Base-by-base conservation (phyloP, 2,113 vertebrate genomes). In the Saccopteryx bilineata region DNA sequence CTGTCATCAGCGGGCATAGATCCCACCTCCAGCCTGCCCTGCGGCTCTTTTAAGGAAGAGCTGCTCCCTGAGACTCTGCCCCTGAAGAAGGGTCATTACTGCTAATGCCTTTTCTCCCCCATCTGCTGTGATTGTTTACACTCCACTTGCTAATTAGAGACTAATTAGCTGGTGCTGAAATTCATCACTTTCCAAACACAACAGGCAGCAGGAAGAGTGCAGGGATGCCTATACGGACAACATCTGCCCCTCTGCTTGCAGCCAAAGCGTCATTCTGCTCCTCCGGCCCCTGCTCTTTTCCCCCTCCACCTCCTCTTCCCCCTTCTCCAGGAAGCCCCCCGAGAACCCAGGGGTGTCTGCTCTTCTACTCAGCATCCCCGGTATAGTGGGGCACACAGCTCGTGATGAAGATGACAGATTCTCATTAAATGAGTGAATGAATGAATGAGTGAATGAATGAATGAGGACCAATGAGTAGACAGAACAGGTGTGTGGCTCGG, bases 121-220 rank as follows among this genome's bases (percentile, higher is more conserved):
- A 99, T 99, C 99, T 99, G 99, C 97, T 98, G 98, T 98, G 98
- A 99, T 98, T 99, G 99, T 99, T 99, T 99, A 99, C 99, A 99
- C 99, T 99, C 98, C 98, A 97, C 98, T 98, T 95, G 98, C 98
- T 99, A 99, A 99, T 99, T 99, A 99, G 98, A 98, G 98, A 97
- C 98, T 99, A 99, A 99, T 99, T 99, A 99, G 98, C 96, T 97
- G 98, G 98, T 99, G 98, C 98, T 99, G 98, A 98, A 98, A 98
- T 98, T 98, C 98, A 98, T 98, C 98, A 98, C 98, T 99, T 98
- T 96, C 98, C 98, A 98, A 98, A 98, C 97, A 94, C 98, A 98
- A 97, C 95, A 95, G 1, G 97, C 97, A 87, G 90, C 48, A 92
- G 97, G 93, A 97, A 95, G 97, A 61, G 75, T 96, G 72, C 95